A percentile compares a stretch with the other conserved stretches of the same genome.
These are phyloP conservation scores for Baronia brevicornis DNA, from an alignment of 2,888 invertebrate species.

Conservation along the genomic window DNA sequence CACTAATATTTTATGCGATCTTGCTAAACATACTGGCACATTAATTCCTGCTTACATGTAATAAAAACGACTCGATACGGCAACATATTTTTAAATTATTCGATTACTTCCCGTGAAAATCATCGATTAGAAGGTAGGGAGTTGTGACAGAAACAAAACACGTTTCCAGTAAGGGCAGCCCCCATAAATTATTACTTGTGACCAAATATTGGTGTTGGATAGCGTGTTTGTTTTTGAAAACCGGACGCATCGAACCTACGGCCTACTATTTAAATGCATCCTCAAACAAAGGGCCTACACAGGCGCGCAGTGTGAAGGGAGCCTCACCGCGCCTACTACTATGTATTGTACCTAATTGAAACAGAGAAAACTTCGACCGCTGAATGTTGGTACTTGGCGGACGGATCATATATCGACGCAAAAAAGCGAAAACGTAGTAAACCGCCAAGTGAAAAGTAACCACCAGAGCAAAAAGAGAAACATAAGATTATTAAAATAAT, in stretches of 20 bases:
- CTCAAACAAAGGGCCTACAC: slow-evolving; percentile 63
- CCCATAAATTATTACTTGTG: slow-evolving; percentile 53
- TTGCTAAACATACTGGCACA: too few species aligned
- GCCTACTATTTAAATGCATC: slow-evolving; percentile 66
- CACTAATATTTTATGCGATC: too few species aligned
- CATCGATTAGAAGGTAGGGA: slow-evolving; percentile 9
- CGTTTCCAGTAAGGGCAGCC: slow-evolving; percentile 32
- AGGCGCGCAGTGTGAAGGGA: slow-evolving; percentile 54
- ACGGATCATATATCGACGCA: too few species aligned
- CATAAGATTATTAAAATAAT: too few species aligned
- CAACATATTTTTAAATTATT: too few species aligned
- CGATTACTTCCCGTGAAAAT: too few species aligned
- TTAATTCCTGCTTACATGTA: too few species aligned
- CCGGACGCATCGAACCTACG: slow-evolving; percentile 48
- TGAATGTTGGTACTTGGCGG: slow-evolving; percentile 40
- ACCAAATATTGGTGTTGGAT: slow-evolving; percentile 50
- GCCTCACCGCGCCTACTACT: slow-evolving; percentile 44
- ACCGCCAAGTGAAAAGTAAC: too few species aligned
- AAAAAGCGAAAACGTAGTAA: too few species aligned
- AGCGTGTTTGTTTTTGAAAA: slow-evolving; percentile 45
- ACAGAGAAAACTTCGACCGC: slow-evolving; percentile 30
- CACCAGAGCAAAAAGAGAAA: too few species aligned
- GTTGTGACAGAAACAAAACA: slow-evolving; percentile 23
- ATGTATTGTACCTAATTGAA: slow-evolving; percentile 66
- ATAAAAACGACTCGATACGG: too few species aligned